These are phyloP conservation scores for Embidobia sp. DNA, from an alignment of 2,888 invertebrate species.

Conservation along the genomic window DNA sequence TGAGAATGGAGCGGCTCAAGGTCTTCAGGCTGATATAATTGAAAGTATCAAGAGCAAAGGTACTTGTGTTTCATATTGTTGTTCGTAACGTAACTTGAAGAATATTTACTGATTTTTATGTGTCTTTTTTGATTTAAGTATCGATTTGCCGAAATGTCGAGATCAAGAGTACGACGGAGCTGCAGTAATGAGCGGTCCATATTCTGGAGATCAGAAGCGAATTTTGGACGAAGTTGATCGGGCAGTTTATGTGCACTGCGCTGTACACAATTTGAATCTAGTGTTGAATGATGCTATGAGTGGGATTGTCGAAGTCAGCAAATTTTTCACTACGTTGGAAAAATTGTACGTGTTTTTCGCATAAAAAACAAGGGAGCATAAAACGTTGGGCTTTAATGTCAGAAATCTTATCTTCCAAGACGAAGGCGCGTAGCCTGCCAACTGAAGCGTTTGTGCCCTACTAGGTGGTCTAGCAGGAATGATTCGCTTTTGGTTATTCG, in stretches of 20 bases:
- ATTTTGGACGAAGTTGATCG: constrained; percentile 38
- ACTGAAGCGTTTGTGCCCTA: constrained; percentile 69
- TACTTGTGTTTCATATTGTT: constrained; percentile 6
- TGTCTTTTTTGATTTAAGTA: constrained; percentile 24
- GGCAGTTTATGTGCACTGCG: constrained; percentile 60
- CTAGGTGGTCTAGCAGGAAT: constrained; percentile 71
- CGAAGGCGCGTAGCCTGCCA: constrained; percentile 68
- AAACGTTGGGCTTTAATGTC: constrained; percentile 70
- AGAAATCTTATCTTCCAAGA: constrained; percentile 66
- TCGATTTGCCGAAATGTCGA: constrained; percentile 62
- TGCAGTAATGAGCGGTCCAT: constrained; percentile 55
- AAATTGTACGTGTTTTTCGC: constrained; percentile 36
- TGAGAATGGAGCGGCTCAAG: constrained; percentile 31
- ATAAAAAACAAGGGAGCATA: constrained; percentile 29
- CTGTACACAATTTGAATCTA: constrained; percentile 61
- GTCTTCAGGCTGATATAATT: constrained; percentile 27
- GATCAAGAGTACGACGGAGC: constrained; percentile 64
- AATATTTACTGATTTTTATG: background rate
- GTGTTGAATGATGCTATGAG: constrained; percentile 48
- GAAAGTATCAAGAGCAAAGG: constrained; percentile 27
- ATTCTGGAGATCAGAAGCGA: constrained; percentile 49
- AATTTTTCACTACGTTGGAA: constrained; percentile 31
- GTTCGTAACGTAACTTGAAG: background rate
- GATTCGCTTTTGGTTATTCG: constrained; percentile 68
- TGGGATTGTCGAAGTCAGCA: constrained; percentile 18